Conservation (phyloP, 2,888 invertebrate genomes). For the Agrotis segetum region DNA sequence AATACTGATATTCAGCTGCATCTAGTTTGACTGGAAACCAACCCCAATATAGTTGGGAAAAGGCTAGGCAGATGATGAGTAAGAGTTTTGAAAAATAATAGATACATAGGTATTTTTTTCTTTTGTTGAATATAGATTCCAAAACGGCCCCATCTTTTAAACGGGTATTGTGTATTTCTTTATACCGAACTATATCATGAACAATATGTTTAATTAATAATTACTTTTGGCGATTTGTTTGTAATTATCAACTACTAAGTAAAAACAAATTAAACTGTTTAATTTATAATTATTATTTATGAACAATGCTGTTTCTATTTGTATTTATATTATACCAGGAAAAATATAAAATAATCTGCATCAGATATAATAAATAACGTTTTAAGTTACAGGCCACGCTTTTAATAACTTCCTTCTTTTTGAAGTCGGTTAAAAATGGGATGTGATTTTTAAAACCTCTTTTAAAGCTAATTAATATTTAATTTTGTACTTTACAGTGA, state of each 20-base stretch:
- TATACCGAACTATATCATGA: constrained; percentile 37
- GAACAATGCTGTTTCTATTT: too few species aligned
- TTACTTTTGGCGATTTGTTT: constrained; percentile 2
- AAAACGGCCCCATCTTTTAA: background rate
- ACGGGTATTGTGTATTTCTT: constrained; percentile 35
- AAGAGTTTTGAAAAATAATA: too few species aligned
- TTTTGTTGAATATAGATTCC: background rate
- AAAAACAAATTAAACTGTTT: background rate
- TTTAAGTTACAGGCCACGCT: background rate
- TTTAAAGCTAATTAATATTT: constrained; percentile 14
- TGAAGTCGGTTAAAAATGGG: too few species aligned
- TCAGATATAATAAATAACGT: constrained; percentile 11
- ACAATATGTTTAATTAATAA: constrained; percentile 9
- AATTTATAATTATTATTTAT: too few species aligned
- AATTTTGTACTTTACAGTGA: constrained; percentile 43
- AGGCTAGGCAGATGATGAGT: too few species aligned
- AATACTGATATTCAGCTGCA: too few species aligned
- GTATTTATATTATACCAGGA: background rate
- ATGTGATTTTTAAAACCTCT: background rate
- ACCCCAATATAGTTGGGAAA: too few species aligned
- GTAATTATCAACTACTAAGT: too few species aligned
- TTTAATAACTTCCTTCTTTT: too few species aligned
- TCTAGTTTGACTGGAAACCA: too few species aligned
- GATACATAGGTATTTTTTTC: too few species aligned
- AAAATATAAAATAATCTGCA: constrained; percentile 11